phyloP scores from a whole-genome alignment of 2,797 vertebrate genomes.

The Aythya fuligula region DNA sequence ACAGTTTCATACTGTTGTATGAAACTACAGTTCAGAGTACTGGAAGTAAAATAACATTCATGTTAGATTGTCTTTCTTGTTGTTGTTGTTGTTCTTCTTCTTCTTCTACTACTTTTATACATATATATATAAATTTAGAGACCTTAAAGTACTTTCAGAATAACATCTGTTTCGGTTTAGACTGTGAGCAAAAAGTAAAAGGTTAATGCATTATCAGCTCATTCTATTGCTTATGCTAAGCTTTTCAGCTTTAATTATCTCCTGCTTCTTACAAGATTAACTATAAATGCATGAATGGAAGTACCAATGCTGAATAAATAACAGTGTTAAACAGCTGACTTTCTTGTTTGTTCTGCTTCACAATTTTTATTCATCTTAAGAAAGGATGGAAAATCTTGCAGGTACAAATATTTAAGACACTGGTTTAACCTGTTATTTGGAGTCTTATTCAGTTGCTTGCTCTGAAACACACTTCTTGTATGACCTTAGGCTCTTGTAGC shows the following conservation, averaged over 20 bases:
- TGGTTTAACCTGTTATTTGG: background rate
- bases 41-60: background rate
- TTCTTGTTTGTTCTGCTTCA: background rate
- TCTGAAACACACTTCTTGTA: background rate
- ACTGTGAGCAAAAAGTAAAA: background rate
- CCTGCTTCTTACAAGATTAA: background rate
- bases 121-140: background rate
- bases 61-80: background rate
- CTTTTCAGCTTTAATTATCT: slow-evolving; percentile 1
- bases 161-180: background rate
- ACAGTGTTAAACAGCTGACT: background rate
- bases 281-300: background rate
- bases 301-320: background rate
- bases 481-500: background rate
- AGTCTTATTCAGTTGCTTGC: background rate
- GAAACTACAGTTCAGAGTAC: background rate
- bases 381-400: background rate
- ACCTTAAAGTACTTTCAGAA: background rate
- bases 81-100: too few relatives aligned
- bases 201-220: background rate
- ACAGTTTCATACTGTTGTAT: background rate
- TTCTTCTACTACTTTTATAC: too few relatives aligned
- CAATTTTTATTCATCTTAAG: background rate
- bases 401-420: background rate
- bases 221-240: background rate